Base-by-base conservation (phyloP, 2,888 invertebrate genomes). In the Schizaphis graminum region DNA sequence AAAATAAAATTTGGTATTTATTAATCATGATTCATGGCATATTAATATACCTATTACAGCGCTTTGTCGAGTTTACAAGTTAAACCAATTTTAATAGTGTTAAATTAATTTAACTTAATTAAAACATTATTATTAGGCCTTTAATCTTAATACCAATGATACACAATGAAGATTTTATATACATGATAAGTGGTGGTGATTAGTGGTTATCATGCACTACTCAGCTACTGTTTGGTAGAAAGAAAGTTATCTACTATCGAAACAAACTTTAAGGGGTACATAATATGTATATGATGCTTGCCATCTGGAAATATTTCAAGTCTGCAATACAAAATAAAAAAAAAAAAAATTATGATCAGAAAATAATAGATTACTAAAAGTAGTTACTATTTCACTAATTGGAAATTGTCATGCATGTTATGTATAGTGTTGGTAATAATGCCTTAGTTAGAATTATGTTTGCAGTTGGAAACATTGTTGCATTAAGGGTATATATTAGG, bases 221-320 rank as follows among this genome's bases (percentile, higher is more conserved):
- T 44, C 41, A 44, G 11, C 28, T 49, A 13, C 49, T 49, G 11
- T 49, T 28, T 61, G 28, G 2, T 11, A 49, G 49, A 13, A 24
- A 98, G 95, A 96, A 98, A 98, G 44, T 97, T 96, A 95, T 97
- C 97, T 0, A 98, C 97, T 87, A 97, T 95, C 95, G 96, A 96
- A 95, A 98, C 98, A 95, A 98, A 98, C 95, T 98, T 97, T 47
- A 97, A 97, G 0, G 97, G 96, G 95, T 97, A 98, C 95, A 97
- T 96, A 92, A 98, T 96, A 95, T 99, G 98, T 49, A 98, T 96
- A 95, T 98, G 98, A 96, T 99, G 98, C 95, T 98, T 98, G 21
- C 98, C 98, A 21, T 98, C 97, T 1, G 98, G 97, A 95, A 98
- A 98, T 67, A 97, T 96, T 95, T 97, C 96, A 94, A 98, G 96